Conservation (phyloP, 2,113 vertebrate genomes). For the Hipposideros armiger region DNA sequence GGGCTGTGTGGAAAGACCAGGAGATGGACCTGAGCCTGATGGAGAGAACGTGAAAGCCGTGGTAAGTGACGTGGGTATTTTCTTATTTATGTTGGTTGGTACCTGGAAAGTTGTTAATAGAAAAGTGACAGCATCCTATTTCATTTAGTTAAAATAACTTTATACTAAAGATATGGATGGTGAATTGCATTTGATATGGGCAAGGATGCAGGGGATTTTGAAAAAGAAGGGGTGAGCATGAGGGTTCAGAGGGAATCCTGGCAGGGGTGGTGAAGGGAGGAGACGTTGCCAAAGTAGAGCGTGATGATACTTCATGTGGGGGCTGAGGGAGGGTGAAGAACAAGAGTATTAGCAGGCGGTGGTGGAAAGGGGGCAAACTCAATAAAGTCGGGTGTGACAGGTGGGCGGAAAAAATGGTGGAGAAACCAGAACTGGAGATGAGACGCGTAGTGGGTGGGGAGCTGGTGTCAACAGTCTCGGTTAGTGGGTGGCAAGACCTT, state of each 20-base stretch:
- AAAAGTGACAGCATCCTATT: conserved; percentile 5
- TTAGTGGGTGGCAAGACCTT: neutral
- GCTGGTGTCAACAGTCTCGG: neutral
- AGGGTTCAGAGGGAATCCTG: neutral
- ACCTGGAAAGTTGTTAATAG: conserved; percentile 27
- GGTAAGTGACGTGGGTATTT: neutral
- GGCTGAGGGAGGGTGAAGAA: neutral
- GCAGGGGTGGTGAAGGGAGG: neutral
- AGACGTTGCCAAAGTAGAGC: neutral
- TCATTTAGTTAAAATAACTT: conserved; percentile 37
- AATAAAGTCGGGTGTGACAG: neutral
- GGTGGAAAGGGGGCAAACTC: neutral
- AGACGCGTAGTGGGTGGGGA: neutral
- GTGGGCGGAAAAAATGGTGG: neutral
- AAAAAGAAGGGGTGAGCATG: neutral
- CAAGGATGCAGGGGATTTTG: neutral
- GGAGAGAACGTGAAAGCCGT: neutral
- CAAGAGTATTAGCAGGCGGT: neutral
- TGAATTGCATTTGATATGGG: neutral
- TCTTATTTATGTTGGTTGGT: neutral
- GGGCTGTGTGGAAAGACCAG: neutral
- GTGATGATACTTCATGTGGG: neutral
- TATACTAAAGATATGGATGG: neutral
- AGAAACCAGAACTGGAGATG: neutral
- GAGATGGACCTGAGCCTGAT: neutral